Conservation (phyloP, 1,140 invertebrate genomes). For the Microplitis demolitor region DNA sequence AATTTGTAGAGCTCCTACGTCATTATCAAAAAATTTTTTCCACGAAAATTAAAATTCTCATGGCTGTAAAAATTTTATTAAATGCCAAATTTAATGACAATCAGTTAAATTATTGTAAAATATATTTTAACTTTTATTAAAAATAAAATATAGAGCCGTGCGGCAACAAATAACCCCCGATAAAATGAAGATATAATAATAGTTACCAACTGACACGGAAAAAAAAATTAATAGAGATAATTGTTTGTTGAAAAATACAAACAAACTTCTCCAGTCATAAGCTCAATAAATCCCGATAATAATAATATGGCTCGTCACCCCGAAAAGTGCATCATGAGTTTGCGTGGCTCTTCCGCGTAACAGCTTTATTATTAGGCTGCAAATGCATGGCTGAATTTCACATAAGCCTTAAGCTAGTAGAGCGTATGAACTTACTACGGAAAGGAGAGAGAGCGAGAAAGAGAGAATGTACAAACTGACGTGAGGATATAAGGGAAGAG, state of each 20-base stretch:
- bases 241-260: neutral
- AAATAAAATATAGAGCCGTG: no score
- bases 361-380: slow-evolving; percentile 46
- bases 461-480: slow-evolving; percentile 11
- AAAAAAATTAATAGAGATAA: neutral
- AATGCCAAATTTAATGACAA: no score
- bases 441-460: neutral
- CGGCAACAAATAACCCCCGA: no score
- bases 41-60: no score
- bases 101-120: no score
- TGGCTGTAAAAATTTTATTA: no score
- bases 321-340: slow-evolving; percentile 18
- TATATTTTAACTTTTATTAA: no score
- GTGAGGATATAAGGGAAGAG: neutral
- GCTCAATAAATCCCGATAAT: neutral
- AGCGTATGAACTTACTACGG: neutral
- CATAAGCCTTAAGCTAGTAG: slow-evolving; percentile 34
- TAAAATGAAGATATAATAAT: no score
- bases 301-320: neutral
- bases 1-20: no score
- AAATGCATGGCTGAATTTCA: slow-evolving; percentile 47
- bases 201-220: no score
- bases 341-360: slow-evolving; percentile 36
- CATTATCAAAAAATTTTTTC: no score
- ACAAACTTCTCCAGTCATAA: neutral